Evolutionary conservation across 2,797 vertebrate species (phyloP).

Genomic region (Synaphobranchus kaupii): DNA sequence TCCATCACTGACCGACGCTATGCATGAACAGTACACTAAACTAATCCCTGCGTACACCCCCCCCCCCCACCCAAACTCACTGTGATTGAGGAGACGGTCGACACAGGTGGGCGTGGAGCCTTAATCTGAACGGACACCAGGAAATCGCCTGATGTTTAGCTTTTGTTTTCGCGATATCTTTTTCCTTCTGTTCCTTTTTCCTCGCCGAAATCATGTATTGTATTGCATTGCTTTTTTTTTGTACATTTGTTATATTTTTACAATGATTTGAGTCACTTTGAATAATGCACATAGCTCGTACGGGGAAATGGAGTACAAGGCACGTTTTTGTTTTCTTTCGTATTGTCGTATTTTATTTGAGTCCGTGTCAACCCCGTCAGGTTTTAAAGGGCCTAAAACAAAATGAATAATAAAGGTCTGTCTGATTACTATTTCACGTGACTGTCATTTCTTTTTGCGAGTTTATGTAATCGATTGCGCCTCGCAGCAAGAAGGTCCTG

Average conservation of each 20-base stretch:
- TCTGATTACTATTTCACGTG: not conserved
- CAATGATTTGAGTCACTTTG: not conserved
- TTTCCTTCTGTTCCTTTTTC: not conserved
- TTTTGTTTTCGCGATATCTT: not conserved
- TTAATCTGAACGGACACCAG: not conserved
- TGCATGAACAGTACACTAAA: not conserved
- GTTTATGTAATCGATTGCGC: too few species aligned
- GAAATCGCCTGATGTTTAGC: not conserved
- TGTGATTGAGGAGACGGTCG: not conserved
- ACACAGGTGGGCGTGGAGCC: not conserved
- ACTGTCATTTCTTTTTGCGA: not conserved
- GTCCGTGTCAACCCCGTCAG: not conserved
- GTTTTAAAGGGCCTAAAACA: slow-evolving; percentile 16
- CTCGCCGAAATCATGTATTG: slow-evolving; percentile 10
- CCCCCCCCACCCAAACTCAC: not conserved
- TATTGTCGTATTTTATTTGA: slow-evolving; percentile 3
- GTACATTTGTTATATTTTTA: slow-evolving; percentile 3
- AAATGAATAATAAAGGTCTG: slow-evolving; percentile 10
- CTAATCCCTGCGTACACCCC: not conserved
- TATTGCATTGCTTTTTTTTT: not conserved
- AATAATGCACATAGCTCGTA: not conserved
- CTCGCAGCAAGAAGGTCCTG: too few species aligned
- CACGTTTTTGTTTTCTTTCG: not conserved
- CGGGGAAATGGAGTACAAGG: not conserved
- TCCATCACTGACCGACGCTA: slow-evolving; percentile 10